Evolutionary conservation across 2,888 invertebrate genomes (phyloP).

Genomic region (Diarsia dahlii): DNA sequence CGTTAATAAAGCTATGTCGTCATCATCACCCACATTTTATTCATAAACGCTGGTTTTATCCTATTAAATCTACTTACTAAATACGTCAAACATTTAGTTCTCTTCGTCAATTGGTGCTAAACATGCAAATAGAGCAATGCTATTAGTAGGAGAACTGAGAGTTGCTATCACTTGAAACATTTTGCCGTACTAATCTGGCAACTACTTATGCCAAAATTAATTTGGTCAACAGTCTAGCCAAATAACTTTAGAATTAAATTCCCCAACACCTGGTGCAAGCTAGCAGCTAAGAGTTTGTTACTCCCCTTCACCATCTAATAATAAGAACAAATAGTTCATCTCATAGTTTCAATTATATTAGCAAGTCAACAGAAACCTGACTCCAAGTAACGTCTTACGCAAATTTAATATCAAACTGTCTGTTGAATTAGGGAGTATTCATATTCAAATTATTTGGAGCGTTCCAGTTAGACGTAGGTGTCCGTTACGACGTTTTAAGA

Average conservation of each 20-base stretch:
- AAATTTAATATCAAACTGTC: constrained; percentile 79
- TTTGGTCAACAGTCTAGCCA: constrained; percentile 27
- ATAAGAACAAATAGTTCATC: constrained; percentile 62
- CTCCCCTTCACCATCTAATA: constrained; percentile 32
- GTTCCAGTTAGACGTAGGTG: constrained; percentile 53
- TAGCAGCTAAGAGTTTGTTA: constrained; percentile 11
- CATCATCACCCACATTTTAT: not conserved
- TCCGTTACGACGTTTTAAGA: constrained; percentile 53
- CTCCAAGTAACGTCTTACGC: constrained; percentile 72
- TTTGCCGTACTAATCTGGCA: not conserved
- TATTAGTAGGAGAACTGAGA: not conserved
- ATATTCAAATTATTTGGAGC: constrained; percentile 79
- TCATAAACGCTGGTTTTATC: not conserved
- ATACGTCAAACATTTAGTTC: not conserved
- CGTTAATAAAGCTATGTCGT: not conserved
- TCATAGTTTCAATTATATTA: constrained; percentile 65
- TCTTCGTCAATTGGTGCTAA: not conserved
- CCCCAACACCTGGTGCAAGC: constrained; percentile 24
- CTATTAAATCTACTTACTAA: not conserved
- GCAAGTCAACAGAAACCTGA: constrained; percentile 57
- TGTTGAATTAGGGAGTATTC: constrained; percentile 80
- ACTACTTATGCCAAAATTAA: not conserved
- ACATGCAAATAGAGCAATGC: not conserved
- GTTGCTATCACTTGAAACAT: not conserved
- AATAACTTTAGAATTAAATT: constrained; percentile 18